Base-by-base conservation (phyloP, 2,888 invertebrate genomes). In the Panopea generosa region DNA sequence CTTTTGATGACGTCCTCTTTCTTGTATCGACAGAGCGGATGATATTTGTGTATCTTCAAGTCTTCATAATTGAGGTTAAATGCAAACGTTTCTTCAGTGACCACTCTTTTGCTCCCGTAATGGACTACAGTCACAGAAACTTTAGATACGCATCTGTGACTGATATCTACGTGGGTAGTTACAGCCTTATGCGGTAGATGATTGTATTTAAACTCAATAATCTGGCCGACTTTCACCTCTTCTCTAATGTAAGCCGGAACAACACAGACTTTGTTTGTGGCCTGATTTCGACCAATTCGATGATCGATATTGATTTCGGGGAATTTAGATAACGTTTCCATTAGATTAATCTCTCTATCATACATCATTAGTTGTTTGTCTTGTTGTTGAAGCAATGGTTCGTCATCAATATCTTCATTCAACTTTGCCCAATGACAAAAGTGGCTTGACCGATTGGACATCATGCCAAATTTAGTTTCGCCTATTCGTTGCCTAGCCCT, bases 391-490 rank as follows among this genome's bases (percentile, higher is more conserved):
- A 24, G 2, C 11, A 22, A 16, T 16, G 22, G n/a, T n/a, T 52
- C 24, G 14, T 6, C 11, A 11, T 61, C 57, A 29, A 29, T 45
- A 27, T 40, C 50, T 22, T 74, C 74, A 45, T 50, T 56, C 6
- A 74, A 33, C 33, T 74, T 74, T 20, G 74, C 68, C 74, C 74
- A 74, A 43, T 74, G 68, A 20, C 74, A n/a, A n/a, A n/a, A n/a
- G n/a, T n/a, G n/a, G n/a, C n/a, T n/a, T n/a, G n/a, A n/a, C n/a
- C n/a, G n/a, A 74, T 74, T 74, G 26, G 62, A 52, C 22, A 74
- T 22, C 0, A 68, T 0, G 1, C 74, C 68, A 57, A 57, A 74
- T 29, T 74, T 74, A 14, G 57, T 68, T 49, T 74, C 74, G 9
- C 74, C 74, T 1, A 74, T 16, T 20, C 74, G 61, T 26, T 68